Evolutionary conservation across 2,888 invertebrate species (phyloP), one percentile per base, ranked within the genome.

Genomic region (Crepidodera aurea): DNA sequence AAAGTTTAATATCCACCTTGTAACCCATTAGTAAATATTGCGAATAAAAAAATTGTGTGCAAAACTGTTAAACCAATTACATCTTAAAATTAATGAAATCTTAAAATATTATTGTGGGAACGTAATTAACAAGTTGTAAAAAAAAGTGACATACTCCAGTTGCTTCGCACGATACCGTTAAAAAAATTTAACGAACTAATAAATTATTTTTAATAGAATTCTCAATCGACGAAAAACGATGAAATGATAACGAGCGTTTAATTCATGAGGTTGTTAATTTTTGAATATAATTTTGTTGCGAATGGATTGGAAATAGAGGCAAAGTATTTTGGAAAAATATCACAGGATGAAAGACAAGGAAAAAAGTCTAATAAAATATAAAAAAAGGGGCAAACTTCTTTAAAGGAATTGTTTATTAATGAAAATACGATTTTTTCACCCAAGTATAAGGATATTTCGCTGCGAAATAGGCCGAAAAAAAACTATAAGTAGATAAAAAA

Each of bases 91-190:
- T 10, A 29, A 6, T 29, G 29, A 29, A 29, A 25, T 4, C 4
- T 25, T 4, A 25, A 25, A 4, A 25, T 25, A 29, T 34, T 34
- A 34, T 34, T 34, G 12, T 34, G 13, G 2, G 10, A 29, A 29
- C 10, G 7, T 29, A 34, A 34, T 34, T 34, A 34, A 34, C 13
- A 34, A 34, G 4, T 8, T 32, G 32, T 32, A n/a, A 32, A 32
- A 10, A 32, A 32, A 32, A 15, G 22, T 22, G 37, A 51, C 22
- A 51, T 22, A 51, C 51, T 51, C 51, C 51, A 51, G 37, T 34
- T 51, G 37, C 10, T 51, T 37, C 5, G 8, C 12, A 22, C 18
- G 1, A 18, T 29, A 51, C 51, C 34, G 51, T 51, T 51, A 51
- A 12, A 51, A n/a, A 32, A 7, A 18, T 51, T 51, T 51, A 34